Evolutionary conservation across 2,888 invertebrate genomes (phyloP), one percentile per base, ranked within the genome.

Genomic region (Apodemia mormo): DNA sequence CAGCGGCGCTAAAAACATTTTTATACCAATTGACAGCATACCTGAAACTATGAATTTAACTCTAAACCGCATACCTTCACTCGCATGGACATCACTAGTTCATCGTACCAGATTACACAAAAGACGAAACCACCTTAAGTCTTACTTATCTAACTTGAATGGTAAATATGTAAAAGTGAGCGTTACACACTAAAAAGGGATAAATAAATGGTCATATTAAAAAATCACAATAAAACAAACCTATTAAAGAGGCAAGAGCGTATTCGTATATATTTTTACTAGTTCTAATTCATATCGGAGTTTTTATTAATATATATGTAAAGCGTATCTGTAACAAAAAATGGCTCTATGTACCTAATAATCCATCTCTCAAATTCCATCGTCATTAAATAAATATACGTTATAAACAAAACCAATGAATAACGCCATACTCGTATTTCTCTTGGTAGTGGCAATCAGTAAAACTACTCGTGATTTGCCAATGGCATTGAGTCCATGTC

Each of bases 121-220:
- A 84, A 80, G 82, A 83, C 79, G 79, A 85, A 85, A 83, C 80
- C 80, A 90, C 89, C 89, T 88, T 89, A 90, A 81, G 81, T 77
- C 84, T 89, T 89, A 82, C 85, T 84, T 87, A 87, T 85, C 85
- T 90, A 90, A 83, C 77, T 81, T 85, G 83, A 89, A 87, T 90
- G 91, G 90, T 91, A 91, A 87, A 89, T 90, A 89, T 87, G 89
- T 87, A 82, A 86, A 80, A 89, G 90, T 92, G 92, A 92, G 92
- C 92, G 92, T 91, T 89, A 86, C 84, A 86, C 81, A 87, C 90
- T 88, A 90, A 86, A 82, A 86, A 80, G 87, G 89, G 88, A 90
- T 91, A 90, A 92, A 90, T 52, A 69, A 90, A 86, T 86, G 86
- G 85, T 88, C 88, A 85, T 85, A 87, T 79, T 85, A 82, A 81